These are phyloP conservation scores for Drosophila nigricruria DNA, from an alignment of 2,888 invertebrate species.

Conservation along the genomic window DNA sequence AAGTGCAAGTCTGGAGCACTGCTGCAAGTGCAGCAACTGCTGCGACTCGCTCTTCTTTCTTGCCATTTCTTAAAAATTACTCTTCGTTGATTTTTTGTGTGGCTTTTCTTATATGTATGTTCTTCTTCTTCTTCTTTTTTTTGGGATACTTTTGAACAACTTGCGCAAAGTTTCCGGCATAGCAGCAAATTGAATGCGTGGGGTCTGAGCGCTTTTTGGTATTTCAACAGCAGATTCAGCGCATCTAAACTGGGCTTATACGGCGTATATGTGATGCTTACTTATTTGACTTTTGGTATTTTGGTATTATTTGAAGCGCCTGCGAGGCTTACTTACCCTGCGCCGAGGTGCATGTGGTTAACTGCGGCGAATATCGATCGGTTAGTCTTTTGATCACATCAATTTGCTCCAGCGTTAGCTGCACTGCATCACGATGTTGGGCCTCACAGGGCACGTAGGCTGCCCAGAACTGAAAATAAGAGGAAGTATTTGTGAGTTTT, in stretches of 20 bases:
- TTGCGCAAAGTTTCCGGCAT: slow-evolving; percentile 48
- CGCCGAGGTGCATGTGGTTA: slow-evolving; percentile 89
- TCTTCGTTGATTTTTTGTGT: neutral
- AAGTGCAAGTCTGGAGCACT: slow-evolving; percentile 28
- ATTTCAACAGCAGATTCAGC: slow-evolving; percentile 23
- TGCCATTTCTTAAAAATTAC: slow-evolving; percentile 5
- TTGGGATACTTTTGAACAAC: slow-evolving; percentile 60
- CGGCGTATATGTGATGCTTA: slow-evolving; percentile 53
- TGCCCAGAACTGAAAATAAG: slow-evolving; percentile 88
- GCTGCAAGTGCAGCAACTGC: slow-evolving; percentile 41
- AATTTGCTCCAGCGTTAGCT: slow-evolving; percentile 90
- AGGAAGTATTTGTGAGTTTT: neutral
- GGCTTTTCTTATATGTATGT: neutral
- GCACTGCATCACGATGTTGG: slow-evolving; percentile 90
- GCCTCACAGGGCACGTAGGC: slow-evolving; percentile 90
- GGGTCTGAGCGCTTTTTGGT: slow-evolving; percentile 16
- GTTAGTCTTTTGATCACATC: slow-evolving; percentile 90
- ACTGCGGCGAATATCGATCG: slow-evolving; percentile 88
- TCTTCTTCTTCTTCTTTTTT: neutral
- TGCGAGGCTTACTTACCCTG: slow-evolving; percentile 87
- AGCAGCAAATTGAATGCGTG: slow-evolving; percentile 53
- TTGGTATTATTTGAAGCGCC: neutral
- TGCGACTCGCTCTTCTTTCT: slow-evolving; percentile 20
- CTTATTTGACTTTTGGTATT: slow-evolving; percentile 79
- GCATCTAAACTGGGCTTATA: slow-evolving; percentile 20